Percentiles rank a stretch among this genome's conserved stretches.
Conservation (phyloP, 2,113 vertebrate genomes). For the Clarias macrocephalus region DNA sequence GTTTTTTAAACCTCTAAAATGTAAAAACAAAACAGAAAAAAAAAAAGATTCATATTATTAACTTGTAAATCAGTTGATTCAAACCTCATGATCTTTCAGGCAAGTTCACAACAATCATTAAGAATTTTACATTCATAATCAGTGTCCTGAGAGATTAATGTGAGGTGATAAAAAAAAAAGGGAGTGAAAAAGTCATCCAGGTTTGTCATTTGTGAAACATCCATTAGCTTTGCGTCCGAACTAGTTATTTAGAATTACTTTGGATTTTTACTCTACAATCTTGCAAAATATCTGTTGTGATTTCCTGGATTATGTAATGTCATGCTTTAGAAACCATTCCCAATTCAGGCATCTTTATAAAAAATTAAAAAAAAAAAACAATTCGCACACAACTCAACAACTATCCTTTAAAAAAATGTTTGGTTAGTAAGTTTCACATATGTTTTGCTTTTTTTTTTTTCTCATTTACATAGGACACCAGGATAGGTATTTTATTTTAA, state of each 20-base stretch:
- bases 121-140: not conserved
- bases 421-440: too few relatives aligned
- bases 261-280: not conserved
- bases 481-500: too few relatives aligned
- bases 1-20: not conserved
- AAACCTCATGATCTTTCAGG: not conserved
- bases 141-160: too few relatives aligned
- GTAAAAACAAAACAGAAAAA: not conserved
- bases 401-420: too few relatives aligned
- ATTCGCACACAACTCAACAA: not conserved
- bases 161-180: not conserved
- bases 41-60: not conserved
- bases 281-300: not conserved
- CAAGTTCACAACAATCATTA: not conserved
- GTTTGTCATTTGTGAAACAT: not conserved
- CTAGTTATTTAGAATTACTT: not conserved
- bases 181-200: not conserved
- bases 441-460: too few relatives aligned
- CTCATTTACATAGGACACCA: too few relatives aligned
- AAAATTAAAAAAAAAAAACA: too few relatives aligned
- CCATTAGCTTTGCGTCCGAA: not conserved
- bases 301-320: not conserved
- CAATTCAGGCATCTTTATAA: not conserved
- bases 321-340: not conserved
- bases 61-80: not conserved